Percentiles rank a stretch among this genome's conserved stretches.
Evolutionary conservation across 1,140 invertebrate genomes (phyloP).

Genomic region (Sitodiplosis mosellana): DNA sequence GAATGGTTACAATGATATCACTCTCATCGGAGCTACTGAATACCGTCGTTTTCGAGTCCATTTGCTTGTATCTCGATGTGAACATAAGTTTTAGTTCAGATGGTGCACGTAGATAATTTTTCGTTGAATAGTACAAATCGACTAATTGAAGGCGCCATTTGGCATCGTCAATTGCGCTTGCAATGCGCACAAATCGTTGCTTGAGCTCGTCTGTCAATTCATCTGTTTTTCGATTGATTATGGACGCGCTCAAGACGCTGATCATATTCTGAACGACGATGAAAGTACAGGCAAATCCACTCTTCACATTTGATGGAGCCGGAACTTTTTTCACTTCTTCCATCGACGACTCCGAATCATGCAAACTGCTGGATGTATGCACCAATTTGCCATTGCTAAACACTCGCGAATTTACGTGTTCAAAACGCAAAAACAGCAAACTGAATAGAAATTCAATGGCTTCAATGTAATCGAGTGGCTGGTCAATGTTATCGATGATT

Average conservation of each 20-base stretch:
- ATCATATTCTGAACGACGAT: conserved; percentile 13
- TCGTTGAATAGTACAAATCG: no score
- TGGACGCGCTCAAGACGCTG: conserved; percentile 4
- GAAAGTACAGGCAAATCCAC: conserved; percentile 18
- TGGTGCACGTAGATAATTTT: no score
- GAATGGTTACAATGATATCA: conserved; percentile 13
- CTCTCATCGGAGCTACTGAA: conserved; percentile 15
- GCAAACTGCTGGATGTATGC: not conserved
- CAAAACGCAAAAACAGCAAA: conserved; percentile 20
- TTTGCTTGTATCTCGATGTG: conserved; percentile 13
- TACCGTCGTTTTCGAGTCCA: conserved; percentile 9
- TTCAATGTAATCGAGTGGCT: not conserved
- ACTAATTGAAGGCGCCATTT: no score
- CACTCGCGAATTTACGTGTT: conserved; percentile 7
- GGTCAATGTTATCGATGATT: not conserved
- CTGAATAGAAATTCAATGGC: conserved; percentile 16
- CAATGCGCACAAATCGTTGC: no score
- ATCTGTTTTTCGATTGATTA: no score
- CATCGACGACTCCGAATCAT: conserved; percentile 3
- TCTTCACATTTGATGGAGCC: conserved; percentile 8
- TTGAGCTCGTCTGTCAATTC: no score
- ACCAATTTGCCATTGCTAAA: not conserved
- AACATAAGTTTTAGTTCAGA: conserved; percentile 11
- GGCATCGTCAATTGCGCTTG: no score
- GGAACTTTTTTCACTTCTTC: conserved; percentile 2